Base-by-base conservation (phyloP, 2,797 vertebrate genomes). In the Peromyscus eremicus region DNA sequence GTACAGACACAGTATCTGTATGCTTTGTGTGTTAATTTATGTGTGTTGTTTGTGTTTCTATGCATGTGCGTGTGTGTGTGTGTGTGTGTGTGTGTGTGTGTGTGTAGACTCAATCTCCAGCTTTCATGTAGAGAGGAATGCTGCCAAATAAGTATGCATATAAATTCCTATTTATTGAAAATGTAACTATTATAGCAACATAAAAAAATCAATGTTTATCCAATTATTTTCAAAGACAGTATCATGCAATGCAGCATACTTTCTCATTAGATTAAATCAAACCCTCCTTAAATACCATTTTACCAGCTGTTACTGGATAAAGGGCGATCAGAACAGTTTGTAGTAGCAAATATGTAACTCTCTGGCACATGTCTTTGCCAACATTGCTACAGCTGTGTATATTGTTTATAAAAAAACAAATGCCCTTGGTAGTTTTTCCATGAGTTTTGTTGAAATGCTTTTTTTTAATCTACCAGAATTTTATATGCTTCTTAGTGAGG, bases 231-330 rank as follows among this genome's bases (percentile, higher is more conserved):
- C 97, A 5, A 97, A 98, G 86, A 95, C 98, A 98, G 96, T 97
- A 98, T 97, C 98, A 94, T 98, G 97, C 97, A 97, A 92, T 96
- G 97, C 97, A 98, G 98, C 93, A 96, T 85, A 97, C 97, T 96
- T 99, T 98, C 98, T 98, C 98, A 98, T 99, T 99, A 98, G 98
- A 98, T 98, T 98, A 98, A 98, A 98, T 98, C 98, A 98, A 98
- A 98, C 96, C 97, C 96, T 98, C 98, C 96, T 98, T 98, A 99
- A 99, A 99, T 98, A 98, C 98, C 98, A 97, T 98, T 98, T 99
- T 98, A 98, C 98, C 99, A 99, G 98, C 98, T 99, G 98, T 98
- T 99, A 95, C 97, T 95, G 97, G 97, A 98, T 98, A 98, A 98
- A 98, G 95, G 92, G 97, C 62, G 93, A 98, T 97, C 97, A 87